Percentiles rank a stretch among this genome's conserved stretches.
Evolutionary conservation across 1,140 invertebrate genomes (phyloP).

Genomic region (Neoseiulus cucumeris): DNA sequence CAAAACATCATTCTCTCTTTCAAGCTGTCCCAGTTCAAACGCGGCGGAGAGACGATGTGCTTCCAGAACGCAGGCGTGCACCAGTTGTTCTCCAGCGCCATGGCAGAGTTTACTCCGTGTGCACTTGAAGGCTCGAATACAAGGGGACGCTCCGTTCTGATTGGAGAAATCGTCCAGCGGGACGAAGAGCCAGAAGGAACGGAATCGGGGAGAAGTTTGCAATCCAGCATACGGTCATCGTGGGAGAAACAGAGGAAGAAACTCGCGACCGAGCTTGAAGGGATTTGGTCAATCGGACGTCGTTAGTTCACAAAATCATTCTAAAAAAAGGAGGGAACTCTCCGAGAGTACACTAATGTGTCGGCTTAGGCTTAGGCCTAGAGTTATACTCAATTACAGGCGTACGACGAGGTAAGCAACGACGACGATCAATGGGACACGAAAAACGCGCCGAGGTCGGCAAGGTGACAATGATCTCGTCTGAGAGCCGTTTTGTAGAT

Average conservation of each 20-base stretch:
- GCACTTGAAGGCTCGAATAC: not conserved
- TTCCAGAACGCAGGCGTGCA: not conserved
- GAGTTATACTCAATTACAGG: no score
- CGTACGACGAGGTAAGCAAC: no score
- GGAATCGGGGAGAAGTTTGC: not conserved
- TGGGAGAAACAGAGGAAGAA: not conserved
- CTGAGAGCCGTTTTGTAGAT: no score
- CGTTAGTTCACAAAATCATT: no score
- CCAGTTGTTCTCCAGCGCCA: not conserved
- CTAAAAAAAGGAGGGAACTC: no score
- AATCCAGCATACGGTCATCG: not conserved
- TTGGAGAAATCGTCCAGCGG: not conserved
- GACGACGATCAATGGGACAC: no score
- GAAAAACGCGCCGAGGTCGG: no score
- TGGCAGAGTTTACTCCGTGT: not conserved
- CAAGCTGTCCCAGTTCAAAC: not conserved
- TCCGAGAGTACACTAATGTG: no score
- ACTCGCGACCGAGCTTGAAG: not conserved
- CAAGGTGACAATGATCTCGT: no score
- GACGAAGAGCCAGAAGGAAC: not conserved
- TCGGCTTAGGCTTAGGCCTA: no score
- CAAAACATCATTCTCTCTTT: not conserved
- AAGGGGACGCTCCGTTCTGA: not conserved
- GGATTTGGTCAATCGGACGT: not conserved
- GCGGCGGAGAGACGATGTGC: slow-evolving; percentile 7